These are phyloP conservation scores for Lordiphosa andalusiaca DNA, from an alignment of 2,888 invertebrate genomes.

Conservation along the genomic window DNA sequence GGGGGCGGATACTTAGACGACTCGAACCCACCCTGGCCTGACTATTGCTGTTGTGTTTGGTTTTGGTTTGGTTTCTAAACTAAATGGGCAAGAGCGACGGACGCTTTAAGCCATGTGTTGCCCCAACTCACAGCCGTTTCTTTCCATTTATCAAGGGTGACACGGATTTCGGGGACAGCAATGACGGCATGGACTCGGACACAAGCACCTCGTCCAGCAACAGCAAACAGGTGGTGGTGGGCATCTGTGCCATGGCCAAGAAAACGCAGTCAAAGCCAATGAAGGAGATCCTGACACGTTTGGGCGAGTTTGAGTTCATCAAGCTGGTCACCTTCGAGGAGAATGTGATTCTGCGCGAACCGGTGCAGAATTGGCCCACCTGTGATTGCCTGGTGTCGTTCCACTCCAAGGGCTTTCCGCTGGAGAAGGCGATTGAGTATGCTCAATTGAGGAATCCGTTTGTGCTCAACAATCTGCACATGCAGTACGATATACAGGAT, in stretches of 20 bases:
- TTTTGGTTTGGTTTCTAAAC: too few relatives aligned
- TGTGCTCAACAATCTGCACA: slow-evolving; percentile 98
- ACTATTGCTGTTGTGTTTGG: too few relatives aligned
- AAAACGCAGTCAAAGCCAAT: slow-evolving; percentile 99
- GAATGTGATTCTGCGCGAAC: slow-evolving; percentile 96
- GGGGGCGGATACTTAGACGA: too few relatives aligned
- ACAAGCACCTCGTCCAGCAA: slow-evolving; percentile 82
- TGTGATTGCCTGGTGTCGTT: slow-evolving; percentile 99
- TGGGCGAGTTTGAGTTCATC: slow-evolving; percentile 98
- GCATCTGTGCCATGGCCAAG: slow-evolving; percentile 99
- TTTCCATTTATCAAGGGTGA: slow-evolving; percentile 83
- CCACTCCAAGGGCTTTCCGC: slow-evolving; percentile 98
- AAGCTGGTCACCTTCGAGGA: slow-evolving; percentile 97
- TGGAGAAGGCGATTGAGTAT: slow-evolving; percentile 98
- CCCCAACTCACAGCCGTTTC: neutral
- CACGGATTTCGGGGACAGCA: slow-evolving; percentile 87
- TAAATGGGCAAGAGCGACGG: neutral
- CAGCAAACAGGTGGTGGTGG: slow-evolving; percentile 96
- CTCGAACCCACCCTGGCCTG: too few relatives aligned
- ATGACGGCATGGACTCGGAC: slow-evolving; percentile 83
- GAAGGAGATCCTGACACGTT: slow-evolving; percentile 97
- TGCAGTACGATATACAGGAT: slow-evolving; percentile 99
- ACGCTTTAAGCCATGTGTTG: neutral
- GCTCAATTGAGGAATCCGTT: slow-evolving; percentile 96
- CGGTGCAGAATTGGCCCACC: slow-evolving; percentile 98